Evolutionary conservation across 2,888 invertebrate species (phyloP).

Genomic region (Lepidochitona cinerea): DNA sequence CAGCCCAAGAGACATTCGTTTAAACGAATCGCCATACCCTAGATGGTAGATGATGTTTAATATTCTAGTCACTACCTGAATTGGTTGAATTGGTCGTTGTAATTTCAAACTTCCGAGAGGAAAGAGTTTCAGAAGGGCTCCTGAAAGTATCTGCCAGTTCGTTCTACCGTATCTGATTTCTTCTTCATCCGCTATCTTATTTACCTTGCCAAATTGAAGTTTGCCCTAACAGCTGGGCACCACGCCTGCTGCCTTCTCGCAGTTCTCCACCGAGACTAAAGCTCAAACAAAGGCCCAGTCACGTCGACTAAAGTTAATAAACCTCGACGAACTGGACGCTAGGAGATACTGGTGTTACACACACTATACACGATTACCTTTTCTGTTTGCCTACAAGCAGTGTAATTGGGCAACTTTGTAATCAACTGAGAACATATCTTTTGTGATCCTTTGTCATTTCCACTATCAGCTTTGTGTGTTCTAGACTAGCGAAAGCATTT

Average conservation of each 20-base stretch:
- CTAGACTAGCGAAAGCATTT: neutral
- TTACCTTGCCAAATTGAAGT: constrained; percentile 7
- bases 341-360: neutral
- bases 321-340: neutral
- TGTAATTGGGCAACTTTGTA: constrained; percentile 7
- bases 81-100: neutral
- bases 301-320: neutral
- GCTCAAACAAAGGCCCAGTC: neutral
- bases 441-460: neutral
- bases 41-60: neutral
- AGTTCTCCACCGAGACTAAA: neutral
- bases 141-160: neutral
- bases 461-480: neutral
- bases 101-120: neutral
- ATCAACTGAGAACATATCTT: constrained; percentile 5
- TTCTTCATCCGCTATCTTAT: neutral
- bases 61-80: neutral
- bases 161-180: neutral
- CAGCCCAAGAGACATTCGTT: neutral
- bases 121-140: neutral
- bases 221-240: constrained; percentile 2
- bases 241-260: neutral
- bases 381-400: neutral
- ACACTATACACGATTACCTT: neutral
- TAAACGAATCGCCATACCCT: neutral